phyloP scores from a whole-genome alignment of 2,113 vertebrate genomes.

The Lophius piscatorius region DNA sequence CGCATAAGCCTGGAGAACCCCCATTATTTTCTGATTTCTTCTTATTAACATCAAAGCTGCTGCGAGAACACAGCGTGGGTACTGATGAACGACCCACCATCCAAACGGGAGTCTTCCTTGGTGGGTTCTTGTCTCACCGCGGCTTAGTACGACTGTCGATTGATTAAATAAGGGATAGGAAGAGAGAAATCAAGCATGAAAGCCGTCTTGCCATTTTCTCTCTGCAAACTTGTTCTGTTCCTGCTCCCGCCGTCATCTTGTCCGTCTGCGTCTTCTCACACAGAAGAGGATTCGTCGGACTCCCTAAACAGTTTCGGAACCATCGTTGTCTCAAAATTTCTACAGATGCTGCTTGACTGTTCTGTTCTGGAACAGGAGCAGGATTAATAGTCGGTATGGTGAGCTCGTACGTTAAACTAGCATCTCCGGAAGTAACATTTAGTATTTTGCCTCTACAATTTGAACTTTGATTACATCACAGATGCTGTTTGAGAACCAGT shows the following conservation, averaged over 20 bases:
- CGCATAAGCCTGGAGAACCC: neutral
- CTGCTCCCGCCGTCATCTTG: conserved; percentile 24
- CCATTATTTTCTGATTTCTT: neutral
- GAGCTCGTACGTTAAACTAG: too few relatives aligned
- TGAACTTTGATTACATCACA: too few relatives aligned
- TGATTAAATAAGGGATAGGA: conserved; percentile 30
- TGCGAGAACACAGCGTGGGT: neutral
- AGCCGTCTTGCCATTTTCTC: conserved; percentile 22
- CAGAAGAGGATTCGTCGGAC: neutral
- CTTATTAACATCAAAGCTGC: neutral
- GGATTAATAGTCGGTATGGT: too few relatives aligned
- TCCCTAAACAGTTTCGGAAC: neutral
- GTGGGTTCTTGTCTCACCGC: neutral
- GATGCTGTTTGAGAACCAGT: too few relatives aligned
- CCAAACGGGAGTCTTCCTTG: neutral
- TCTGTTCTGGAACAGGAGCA: too few relatives aligned
- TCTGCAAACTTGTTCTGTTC: conserved; percentile 5
- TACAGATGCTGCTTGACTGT: neutral
- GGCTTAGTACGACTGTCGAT: neutral
- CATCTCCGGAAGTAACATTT: too few relatives aligned
- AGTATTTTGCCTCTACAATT: too few relatives aligned
- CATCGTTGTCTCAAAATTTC: neutral
- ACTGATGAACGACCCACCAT: neutral
- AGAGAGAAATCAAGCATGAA: conserved; percentile 17
- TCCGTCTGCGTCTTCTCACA: neutral